Evolutionary conservation across 2,797 vertebrate species (phyloP).

Genomic region (Pantherophis vulpinus): DNA sequence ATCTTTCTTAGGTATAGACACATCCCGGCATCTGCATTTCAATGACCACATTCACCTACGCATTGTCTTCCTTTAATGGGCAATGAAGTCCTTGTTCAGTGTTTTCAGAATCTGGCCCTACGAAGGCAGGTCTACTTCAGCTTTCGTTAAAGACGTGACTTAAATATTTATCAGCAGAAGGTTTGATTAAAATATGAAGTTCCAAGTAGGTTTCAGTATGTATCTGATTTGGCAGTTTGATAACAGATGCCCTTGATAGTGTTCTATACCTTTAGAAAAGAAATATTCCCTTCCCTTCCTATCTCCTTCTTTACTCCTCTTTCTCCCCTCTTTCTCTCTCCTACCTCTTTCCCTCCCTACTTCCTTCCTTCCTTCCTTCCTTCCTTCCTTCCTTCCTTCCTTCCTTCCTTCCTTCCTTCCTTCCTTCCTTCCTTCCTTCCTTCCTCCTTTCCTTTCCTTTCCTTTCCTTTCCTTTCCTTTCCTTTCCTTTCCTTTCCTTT

Average conservation of each 20-base stretch:
- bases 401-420: too few relatives aligned
- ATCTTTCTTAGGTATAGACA: background rate
- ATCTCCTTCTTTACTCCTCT: background rate
- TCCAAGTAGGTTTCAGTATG: slow-evolving; percentile 47
- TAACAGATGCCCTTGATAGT: slow-evolving; percentile 47
- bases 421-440: too few relatives aligned
- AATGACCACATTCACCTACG: background rate
- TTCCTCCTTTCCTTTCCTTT: too few relatives aligned
- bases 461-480: background rate
- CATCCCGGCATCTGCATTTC: background rate
- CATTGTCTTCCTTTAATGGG: background rate
- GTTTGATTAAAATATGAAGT: slow-evolving; percentile 40
- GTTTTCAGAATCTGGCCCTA: background rate
- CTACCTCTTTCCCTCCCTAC: too few relatives aligned
- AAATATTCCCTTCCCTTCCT: slow-evolving; percentile 13
- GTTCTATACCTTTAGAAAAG: slow-evolving; percentile 51
- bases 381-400: accelerated
- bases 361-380: too few relatives aligned
- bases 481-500: background rate
- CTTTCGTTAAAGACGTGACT: slow-evolving; percentile 39
- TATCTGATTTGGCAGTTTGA: slow-evolving; percentile 49
- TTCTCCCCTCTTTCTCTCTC: background rate
- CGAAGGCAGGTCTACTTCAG: slow-evolving; percentile 38
- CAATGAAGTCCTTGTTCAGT: background rate
- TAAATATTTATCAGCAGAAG: slow-evolving; percentile 33